phyloP scores from a whole-genome alignment of 2,797 vertebrate genomes.

The Centroberyx gerrardi region DNA sequence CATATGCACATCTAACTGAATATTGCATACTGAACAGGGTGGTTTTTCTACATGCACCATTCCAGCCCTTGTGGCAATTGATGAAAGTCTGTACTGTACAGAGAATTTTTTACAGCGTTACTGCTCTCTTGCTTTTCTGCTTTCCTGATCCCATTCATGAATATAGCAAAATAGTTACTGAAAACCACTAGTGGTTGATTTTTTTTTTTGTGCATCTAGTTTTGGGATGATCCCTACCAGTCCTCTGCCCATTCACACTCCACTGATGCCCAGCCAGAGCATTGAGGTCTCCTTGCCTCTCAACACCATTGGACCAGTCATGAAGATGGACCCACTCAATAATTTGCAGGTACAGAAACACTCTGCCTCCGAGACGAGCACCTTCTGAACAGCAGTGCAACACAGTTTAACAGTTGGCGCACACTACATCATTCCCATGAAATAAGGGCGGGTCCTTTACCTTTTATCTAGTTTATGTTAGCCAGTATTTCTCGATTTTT shows the following conservation, averaged over 20 bases:
- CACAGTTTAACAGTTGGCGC: background rate
- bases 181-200: background rate
- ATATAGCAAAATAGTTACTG: background rate
- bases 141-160: no score
- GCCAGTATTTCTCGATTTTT: no score
- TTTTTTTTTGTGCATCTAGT: conserved; percentile 71
- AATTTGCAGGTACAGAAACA: conserved; percentile 92
- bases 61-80: no score
- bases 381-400: background rate
- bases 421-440: background rate
- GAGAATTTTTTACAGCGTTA: no score
- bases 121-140: no score
- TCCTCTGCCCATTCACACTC: conserved; percentile 94
- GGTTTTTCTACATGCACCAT: no score
- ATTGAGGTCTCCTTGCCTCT: conserved; percentile 96
- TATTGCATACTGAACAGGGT: no score
- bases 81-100: no score
- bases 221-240: conserved; percentile 97
- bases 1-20: no score
- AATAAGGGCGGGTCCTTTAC: background rate
- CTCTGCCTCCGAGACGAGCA: background rate
- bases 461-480: no score
- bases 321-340: conserved; percentile 99
- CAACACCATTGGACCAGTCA: conserved; percentile 97
- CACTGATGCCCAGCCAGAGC: conserved; percentile 97